Conservation (phyloP, 2,888 invertebrate species). For the Caenorhabditis sp. region DNA sequence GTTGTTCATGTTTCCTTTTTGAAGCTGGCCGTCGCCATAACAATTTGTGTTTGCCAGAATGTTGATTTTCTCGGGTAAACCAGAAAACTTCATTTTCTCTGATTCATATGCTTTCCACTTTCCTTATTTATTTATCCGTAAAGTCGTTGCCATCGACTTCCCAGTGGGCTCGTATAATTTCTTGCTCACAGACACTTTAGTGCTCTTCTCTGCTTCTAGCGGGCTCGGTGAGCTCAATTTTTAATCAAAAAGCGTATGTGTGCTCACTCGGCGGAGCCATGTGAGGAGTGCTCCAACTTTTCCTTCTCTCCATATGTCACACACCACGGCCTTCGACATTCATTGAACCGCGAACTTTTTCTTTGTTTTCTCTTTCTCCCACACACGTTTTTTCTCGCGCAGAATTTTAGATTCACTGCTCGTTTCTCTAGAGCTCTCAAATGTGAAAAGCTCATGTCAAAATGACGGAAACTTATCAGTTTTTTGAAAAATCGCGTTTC, state of each 20-base stretch:
- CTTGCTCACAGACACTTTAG: not conserved
- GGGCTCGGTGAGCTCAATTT: conserved; percentile 5
- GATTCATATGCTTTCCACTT: too few relatives aligned
- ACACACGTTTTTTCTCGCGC: not conserved
- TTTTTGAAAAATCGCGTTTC: conserved; percentile 24
- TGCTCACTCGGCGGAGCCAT: not conserved
- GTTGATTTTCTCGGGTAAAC: not conserved
- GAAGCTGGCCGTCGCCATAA: not conserved
- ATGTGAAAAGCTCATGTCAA: not conserved
- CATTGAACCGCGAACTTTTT: conserved; percentile 13
- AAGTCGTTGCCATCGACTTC: not conserved
- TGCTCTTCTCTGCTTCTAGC: too few relatives aligned
- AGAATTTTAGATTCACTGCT: too few relatives aligned
- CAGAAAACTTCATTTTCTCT: too few relatives aligned
- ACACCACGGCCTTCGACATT: conserved; percentile 16
- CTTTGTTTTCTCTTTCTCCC: conserved; percentile 3
- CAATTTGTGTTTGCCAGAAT: not conserved
- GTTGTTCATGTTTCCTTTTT: not conserved
- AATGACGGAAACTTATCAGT: conserved; percentile 22
- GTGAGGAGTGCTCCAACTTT: conserved; percentile 22
- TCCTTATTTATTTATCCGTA: too few relatives aligned
- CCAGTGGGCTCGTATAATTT: conserved; percentile 10
- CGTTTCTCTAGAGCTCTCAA: too few relatives aligned
- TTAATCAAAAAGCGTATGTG: conserved; percentile 37
- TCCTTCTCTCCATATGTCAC: not conserved